These are phyloP conservation scores for Sinocyclocheilus rhinocerous DNA, from an alignment of 2,113 vertebrate species.

Conservation along the genomic window DNA sequence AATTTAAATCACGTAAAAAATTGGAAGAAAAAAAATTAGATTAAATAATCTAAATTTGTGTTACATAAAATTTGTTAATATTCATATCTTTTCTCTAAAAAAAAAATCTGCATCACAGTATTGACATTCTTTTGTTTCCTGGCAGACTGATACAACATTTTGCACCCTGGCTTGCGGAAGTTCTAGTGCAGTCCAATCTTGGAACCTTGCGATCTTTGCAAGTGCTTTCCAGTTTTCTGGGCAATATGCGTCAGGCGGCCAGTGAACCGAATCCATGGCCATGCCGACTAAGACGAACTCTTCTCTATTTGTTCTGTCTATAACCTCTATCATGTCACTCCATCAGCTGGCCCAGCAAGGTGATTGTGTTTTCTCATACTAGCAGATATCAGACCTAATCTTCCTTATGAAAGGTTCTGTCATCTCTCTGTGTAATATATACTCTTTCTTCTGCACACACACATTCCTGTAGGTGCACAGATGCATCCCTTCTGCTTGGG, in stretches of 20 bases:
- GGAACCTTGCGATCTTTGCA: not conserved
- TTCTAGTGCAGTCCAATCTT: not conserved
- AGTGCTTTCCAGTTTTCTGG: not conserved
- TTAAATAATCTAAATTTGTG: too few relatives aligned
- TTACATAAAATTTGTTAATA: too few relatives aligned
- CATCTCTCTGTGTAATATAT: not conserved
- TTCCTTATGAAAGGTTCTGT: slow-evolving; percentile 49
- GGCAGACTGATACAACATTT: not conserved
- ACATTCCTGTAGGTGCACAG: not conserved
- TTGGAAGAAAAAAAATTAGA: too few relatives aligned
- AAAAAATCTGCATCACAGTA: too few relatives aligned
- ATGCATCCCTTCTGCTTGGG: not conserved
- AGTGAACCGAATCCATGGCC: not conserved
- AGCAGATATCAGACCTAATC: slow-evolving; percentile 69
- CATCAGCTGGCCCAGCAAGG: not conserved
- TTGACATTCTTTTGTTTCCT: not conserved
- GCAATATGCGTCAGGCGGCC: not conserved
- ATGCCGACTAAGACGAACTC: not conserved
- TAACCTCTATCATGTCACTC: not conserved
- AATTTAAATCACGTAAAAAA: too few relatives aligned
- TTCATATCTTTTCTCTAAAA: too few relatives aligned
- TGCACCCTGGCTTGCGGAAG: not conserved
- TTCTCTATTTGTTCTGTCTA: too few relatives aligned
- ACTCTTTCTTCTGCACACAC: not conserved
- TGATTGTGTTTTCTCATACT: slow-evolving; percentile 59